Conservation (phyloP, 2,113 vertebrate genomes). For the Caloenas nicobarica region DNA sequence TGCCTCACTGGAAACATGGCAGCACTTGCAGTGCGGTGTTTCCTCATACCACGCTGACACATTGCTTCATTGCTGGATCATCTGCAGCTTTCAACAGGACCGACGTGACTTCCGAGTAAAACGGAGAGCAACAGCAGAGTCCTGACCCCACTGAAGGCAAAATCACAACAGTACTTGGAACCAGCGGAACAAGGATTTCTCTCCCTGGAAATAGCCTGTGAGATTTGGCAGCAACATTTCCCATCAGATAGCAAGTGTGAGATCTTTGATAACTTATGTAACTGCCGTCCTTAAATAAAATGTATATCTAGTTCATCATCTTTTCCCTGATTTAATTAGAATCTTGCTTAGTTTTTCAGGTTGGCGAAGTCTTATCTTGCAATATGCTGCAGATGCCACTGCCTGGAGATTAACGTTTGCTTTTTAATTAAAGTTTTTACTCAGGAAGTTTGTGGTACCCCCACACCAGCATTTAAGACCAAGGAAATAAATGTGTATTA, state of each 20-base stretch:
- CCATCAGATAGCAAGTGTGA: constrained; percentile 22
- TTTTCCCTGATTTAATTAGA: constrained; percentile 49
- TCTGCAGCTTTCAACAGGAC: not conserved
- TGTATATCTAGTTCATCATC: not conserved
- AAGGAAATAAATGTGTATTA: constrained; percentile 22
- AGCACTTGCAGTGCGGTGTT: not conserved
- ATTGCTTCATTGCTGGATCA: not conserved
- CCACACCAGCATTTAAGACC: constrained; percentile 25
- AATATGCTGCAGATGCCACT: constrained; percentile 36
- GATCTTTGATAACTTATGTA: constrained; percentile 50
- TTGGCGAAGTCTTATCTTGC: constrained; percentile 35
- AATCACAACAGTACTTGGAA: not conserved
- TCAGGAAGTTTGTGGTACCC: constrained; percentile 15
- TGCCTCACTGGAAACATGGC: not conserved
- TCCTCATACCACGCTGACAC: not conserved
- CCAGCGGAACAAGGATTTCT: not conserved
- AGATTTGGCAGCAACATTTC: constrained; percentile 34
- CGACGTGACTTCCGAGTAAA: not conserved
- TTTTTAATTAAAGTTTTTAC: constrained; percentile 61
- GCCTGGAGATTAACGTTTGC: constrained; percentile 34
- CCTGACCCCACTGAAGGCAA: rapidly evolving
- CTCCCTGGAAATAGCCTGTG: constrained; percentile 1
- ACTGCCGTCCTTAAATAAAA: constrained; percentile 57
- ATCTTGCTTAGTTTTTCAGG: constrained; percentile 37
- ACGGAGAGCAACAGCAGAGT: not conserved